Base-by-base conservation (phyloP, 2,888 invertebrate species). In the Drepana falcataria region DNA sequence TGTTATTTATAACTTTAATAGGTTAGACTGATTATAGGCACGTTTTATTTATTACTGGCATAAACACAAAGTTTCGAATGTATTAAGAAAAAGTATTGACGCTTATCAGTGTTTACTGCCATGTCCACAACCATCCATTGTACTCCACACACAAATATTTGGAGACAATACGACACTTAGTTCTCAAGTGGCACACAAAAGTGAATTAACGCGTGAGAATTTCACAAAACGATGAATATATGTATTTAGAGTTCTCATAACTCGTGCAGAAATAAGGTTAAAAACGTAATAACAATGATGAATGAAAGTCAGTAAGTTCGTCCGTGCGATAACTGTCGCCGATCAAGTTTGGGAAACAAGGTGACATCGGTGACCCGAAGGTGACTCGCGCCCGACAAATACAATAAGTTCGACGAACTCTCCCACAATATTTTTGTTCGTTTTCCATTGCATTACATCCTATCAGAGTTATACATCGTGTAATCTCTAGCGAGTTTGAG, bases 291-390 rank as follows among this genome's bases (percentile, higher is more conserved):
- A 73, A 77, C 73, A 77, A 76, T 80, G 74, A 80, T 82, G 77
- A 83, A 82, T 79, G 80, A 80, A 82, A 78, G 73, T 71, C 75
- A 69, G 71, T 68, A 71, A 75, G 74, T 74, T 75, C 69, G 71
- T 69, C 69, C 69, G 75, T 67, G 75, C 77, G 80, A 83, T 84
- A 81, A 83, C 73, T 79, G 81, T 80, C 77, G 83, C 78, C 79
- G 81, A 84, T 87, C 83, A 79, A 83, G 82, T 86, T 85, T 85
- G 77, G 78, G 85, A 79, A 86, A 73, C 83, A 89, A 90, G 87
- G 89, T 89, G 88, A 89, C 88, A 82, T 79, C 69, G 64, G 73
- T 77, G 87, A 85, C 87, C 87, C 72, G 70, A 86, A 88, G 87
- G 88, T 88, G 87, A 88, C 86, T 82, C 72, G 69, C 61, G 71